These are phyloP conservation scores for Coelopa pilipes DNA, from an alignment of 2,888 invertebrate species.

Conservation along the genomic window DNA sequence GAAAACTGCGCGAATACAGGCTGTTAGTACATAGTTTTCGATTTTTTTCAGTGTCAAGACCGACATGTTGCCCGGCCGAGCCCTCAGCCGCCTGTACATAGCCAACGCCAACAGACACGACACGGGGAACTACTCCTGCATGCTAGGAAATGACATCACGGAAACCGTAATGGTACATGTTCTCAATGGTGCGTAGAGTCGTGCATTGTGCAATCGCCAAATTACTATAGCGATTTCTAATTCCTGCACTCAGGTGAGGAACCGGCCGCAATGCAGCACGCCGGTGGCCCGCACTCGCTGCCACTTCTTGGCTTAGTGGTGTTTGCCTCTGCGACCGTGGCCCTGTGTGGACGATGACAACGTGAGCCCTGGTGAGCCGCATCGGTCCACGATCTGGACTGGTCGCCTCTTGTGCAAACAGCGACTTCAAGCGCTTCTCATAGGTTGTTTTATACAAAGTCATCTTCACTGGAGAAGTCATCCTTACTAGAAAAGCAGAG, in stretches of 20 bases:
- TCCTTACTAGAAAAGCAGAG: not conserved
- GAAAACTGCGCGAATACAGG: too few relatives aligned
- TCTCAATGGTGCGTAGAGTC: conserved; percentile 77
- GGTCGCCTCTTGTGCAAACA: not conserved
- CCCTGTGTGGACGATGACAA: conserved; percentile 56
- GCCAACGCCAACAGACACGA: conserved; percentile 83
- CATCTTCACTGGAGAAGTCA: not conserved
- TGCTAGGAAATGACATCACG: conserved; percentile 77
- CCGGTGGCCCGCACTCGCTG: conserved; percentile 53
- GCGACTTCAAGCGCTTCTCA: not conserved
- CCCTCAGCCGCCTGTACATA: conserved; percentile 80
- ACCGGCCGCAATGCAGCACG: conserved; percentile 67
- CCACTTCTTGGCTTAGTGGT: conserved; percentile 60
- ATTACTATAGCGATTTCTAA: not conserved
- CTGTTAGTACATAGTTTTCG: not conserved
- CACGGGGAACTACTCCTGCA: conserved; percentile 83
- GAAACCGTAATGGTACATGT: conserved; percentile 81
- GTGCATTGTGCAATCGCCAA: not conserved
- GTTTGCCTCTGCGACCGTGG: conserved; percentile 54
- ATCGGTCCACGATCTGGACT: not conserved
- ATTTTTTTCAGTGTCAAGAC: conserved; percentile 77
- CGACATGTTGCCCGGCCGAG: conserved; percentile 78
- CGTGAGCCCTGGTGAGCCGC: conserved; percentile 8
- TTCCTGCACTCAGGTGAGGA: conserved; percentile 60
- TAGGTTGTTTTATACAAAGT: conserved; percentile 27